Percentiles rank a stretch among this genome's conserved stretches.
These are phyloP conservation scores for Scaptomyza tumidula DNA, from an alignment of 2,888 invertebrate genomes.

Conservation along the genomic window DNA sequence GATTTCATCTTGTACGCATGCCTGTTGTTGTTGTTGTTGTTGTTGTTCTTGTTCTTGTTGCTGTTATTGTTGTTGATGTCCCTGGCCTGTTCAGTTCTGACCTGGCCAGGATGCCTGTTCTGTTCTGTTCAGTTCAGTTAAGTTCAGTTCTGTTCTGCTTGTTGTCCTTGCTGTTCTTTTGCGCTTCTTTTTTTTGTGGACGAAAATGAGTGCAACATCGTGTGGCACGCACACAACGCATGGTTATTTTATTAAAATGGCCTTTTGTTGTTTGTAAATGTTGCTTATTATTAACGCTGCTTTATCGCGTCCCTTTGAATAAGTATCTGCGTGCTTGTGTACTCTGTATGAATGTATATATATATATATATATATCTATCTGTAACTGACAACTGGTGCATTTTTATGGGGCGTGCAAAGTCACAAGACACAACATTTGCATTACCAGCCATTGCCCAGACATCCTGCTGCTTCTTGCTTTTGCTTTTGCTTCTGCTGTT, in stretches of 20 bases:
- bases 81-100: slow-evolving; percentile 2
- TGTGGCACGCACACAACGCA: slow-evolving; percentile 66
- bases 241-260: slow-evolving; percentile 80
- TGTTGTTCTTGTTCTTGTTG: slow-evolving; percentile 12
- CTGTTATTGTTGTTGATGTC: slow-evolving; percentile 31
- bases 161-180: slow-evolving; percentile 35
- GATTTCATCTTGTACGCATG: slow-evolving; percentile 77
- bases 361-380: slow-evolving; percentile 29
- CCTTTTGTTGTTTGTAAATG: slow-evolving; percentile 80
- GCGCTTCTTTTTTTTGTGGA: slow-evolving; percentile 15
- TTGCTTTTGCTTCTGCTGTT: slow-evolving; percentile 14
- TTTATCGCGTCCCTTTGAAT: slow-evolving; percentile 60
- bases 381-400: slow-evolving; percentile 59
- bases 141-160: slow-evolving; percentile 32
- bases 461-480: slow-evolving; percentile 10
- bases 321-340: slow-evolving; percentile 31
- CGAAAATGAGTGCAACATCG: slow-evolving; percentile 52
- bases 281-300: slow-evolving; percentile 78
- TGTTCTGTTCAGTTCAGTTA: not conserved
- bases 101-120: slow-evolving; percentile 25
- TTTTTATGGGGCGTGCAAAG: slow-evolving; percentile 61
- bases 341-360: slow-evolving; percentile 4
- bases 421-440: slow-evolving; percentile 72
- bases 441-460: slow-evolving; percentile 51
- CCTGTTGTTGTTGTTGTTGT: slow-evolving; percentile 47